A percentile compares a stretch with the other conserved stretches of the same genome.
phyloP scores from a whole-genome alignment of 2,888 invertebrate genomes.

The Lordiphosa fenestrarum region DNA sequence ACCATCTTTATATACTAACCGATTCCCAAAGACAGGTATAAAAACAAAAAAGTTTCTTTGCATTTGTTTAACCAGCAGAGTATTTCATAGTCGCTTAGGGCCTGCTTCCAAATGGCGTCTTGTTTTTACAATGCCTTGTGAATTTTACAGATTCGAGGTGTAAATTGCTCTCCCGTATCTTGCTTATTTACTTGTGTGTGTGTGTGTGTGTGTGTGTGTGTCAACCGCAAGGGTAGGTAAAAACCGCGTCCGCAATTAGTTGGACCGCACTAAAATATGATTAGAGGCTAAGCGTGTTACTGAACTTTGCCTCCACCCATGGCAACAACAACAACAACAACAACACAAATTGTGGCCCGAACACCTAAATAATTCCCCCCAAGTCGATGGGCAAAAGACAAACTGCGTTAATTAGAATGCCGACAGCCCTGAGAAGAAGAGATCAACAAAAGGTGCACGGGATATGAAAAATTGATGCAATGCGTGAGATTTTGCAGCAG shows the following conservation, averaged over 20 bases:
- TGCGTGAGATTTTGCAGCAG: slow-evolving; percentile 43
- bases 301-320: slow-evolving; percentile 19
- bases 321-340: slow-evolving; percentile 10
- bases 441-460: slow-evolving; percentile 26
- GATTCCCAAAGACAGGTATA: no score
- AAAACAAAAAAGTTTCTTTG: no score
- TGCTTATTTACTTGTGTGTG: slow-evolving; percentile 16
- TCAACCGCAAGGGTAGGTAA: slow-evolving; percentile 19
- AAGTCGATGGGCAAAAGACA: slow-evolving; percentile 13
- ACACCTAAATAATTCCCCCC: slow-evolving; percentile 26
- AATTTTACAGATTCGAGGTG: slow-evolving; percentile 56
- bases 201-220: slow-evolving; percentile 19
- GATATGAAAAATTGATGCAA: slow-evolving; percentile 33
- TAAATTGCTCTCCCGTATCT: slow-evolving; percentile 55
- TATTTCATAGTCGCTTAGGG: slow-evolving; percentile 26
- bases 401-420: slow-evolving; percentile 46
- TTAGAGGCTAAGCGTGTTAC: slow-evolving; percentile 40
- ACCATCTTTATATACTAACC: no score
- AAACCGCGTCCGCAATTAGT: slow-evolving; percentile 56
- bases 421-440: slow-evolving; percentile 22
- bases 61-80: slow-evolving; percentile 8
- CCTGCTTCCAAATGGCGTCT: not conserved
- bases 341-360: slow-evolving; percentile 12
- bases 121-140: slow-evolving; percentile 41
- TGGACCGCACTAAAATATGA: slow-evolving; percentile 65